phyloP scores from a whole-genome alignment of 2,797 vertebrate genomes.

The Characodon lateralis region DNA sequence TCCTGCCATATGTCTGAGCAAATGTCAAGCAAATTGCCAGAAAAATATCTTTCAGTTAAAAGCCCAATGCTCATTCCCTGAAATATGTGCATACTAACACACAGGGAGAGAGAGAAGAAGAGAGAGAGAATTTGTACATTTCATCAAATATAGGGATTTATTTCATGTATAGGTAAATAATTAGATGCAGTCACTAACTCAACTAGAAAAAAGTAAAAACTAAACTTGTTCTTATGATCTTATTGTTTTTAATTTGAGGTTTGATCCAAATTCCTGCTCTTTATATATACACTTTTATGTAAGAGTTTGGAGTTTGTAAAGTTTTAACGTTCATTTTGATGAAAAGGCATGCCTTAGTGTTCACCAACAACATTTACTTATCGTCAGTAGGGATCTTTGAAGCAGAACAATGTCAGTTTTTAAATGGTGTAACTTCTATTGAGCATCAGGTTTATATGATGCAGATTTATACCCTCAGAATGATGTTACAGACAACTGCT shows the following conservation, averaged over 20 bases:
- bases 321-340: background rate
- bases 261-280: background rate
- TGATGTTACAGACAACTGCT: background rate
- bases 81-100: background rate
- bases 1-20: conserved; percentile 21
- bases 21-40: conserved; percentile 17
- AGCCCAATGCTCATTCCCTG: background rate
- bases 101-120: background rate
- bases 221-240: background rate
- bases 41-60: conserved; percentile 13
- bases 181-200: background rate
- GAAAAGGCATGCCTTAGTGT: background rate
- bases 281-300: background rate
- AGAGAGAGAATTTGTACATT: background rate
- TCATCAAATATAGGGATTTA: background rate
- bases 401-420: background rate
- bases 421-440: too few species aligned
- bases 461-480: background rate
- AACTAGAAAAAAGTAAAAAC: background rate
- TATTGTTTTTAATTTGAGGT: background rate
- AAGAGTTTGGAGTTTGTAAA: background rate
- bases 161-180: background rate
- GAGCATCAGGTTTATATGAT: background rate
- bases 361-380: background rate
- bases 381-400: background rate